Evolutionary conservation across 2,888 invertebrate species (phyloP).

Genomic region (Diadromus collaris): DNA sequence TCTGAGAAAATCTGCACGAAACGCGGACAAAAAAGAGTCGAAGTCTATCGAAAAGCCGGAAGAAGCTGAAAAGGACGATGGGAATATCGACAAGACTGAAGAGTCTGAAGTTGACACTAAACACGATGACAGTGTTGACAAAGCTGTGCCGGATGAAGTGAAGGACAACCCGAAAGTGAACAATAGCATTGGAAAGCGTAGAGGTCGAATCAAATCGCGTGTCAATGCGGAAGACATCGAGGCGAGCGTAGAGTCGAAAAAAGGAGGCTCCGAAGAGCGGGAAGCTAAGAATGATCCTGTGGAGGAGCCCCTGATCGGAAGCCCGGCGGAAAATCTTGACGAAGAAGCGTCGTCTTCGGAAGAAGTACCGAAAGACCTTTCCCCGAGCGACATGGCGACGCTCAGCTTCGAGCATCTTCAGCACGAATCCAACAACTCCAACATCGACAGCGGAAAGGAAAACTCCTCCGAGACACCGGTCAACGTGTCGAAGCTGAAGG

Average conservation of each 20-base stretch:
- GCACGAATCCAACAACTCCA: constrained; percentile 75
- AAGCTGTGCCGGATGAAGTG: constrained; percentile 27
- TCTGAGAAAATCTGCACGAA: constrained; percentile 72
- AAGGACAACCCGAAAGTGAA: constrained; percentile 38
- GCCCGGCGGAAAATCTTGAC: constrained; percentile 19
- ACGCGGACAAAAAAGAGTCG: constrained; percentile 63
- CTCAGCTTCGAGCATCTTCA: constrained; percentile 72
- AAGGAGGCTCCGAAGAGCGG: constrained; percentile 20
- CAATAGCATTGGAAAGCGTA: constrained; percentile 46
- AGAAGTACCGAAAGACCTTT: not conserved
- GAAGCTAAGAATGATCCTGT: not conserved
- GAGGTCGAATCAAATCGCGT: constrained; percentile 50
- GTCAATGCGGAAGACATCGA: constrained; percentile 44
- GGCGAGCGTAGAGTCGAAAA: constrained; percentile 26
- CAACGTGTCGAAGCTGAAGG: constrained; percentile 72
- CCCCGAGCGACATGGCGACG: constrained; percentile 60
- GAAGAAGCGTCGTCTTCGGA: constrained; percentile 3
- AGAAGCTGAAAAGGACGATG: constrained; percentile 9
- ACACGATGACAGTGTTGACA: constrained; percentile 26
- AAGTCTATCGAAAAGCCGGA: constrained; percentile 12
- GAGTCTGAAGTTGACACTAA: constrained; percentile 42
- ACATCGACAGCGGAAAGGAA: constrained; percentile 78
- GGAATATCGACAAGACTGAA: constrained; percentile 10
- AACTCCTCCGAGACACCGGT: constrained; percentile 74
- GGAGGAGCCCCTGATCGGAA: constrained; percentile 1